phyloP scores from a whole-genome alignment of 2,113 vertebrate species.

The Myodes glareolus region DNA sequence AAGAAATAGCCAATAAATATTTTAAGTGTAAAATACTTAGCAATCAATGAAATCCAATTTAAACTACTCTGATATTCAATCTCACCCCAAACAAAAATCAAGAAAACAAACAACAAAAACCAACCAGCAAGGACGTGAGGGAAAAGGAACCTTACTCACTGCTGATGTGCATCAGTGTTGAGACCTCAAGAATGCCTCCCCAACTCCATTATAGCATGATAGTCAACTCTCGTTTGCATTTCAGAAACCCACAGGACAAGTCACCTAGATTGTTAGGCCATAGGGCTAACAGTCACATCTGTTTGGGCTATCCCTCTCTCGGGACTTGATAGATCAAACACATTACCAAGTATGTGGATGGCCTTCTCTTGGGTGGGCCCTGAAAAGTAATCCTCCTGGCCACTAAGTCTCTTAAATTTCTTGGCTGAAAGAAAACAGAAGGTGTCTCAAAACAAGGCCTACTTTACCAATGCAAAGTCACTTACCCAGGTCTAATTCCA shows the following conservation, averaged over 20 bases:
- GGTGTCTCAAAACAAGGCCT: not conserved
- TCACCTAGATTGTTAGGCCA: not conserved
- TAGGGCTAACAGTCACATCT: not conserved
- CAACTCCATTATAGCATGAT: not conserved
- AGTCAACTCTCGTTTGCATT: not conserved
- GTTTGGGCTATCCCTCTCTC: not conserved
- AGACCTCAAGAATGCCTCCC: not conserved
- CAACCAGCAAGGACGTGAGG: not conserved
- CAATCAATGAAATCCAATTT: not conserved
- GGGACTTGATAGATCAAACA: not conserved
- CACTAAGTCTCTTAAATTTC: not conserved
- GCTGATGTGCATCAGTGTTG: not conserved
- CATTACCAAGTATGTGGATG: not conserved
- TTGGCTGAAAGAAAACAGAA: not conserved
- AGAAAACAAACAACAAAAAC: not conserved
- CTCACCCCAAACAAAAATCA: not conserved
- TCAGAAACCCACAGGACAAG: not conserved
- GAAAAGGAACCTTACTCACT: not conserved
- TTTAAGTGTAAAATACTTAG: not conserved
- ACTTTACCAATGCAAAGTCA: not conserved
- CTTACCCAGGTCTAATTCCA: not conserved
- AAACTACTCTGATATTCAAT: not conserved
- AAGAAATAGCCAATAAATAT: not conserved
- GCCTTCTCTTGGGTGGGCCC: not conserved
- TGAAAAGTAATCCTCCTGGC: not conserved